These are phyloP conservation scores for Tetropium fuscum DNA, from an alignment of 2,888 invertebrate species.

Conservation along the genomic window DNA sequence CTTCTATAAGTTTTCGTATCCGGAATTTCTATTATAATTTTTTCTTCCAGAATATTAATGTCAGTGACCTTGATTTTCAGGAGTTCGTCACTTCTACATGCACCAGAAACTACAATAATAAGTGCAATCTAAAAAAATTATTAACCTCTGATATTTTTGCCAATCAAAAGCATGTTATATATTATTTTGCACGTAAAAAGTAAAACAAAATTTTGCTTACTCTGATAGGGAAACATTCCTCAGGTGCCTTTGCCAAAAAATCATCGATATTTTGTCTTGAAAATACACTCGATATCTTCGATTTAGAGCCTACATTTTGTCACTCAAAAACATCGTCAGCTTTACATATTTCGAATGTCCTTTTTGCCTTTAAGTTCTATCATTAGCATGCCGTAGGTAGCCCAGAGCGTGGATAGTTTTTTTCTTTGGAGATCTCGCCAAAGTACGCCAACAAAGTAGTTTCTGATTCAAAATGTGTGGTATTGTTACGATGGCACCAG, in stretches of 20 bases:
- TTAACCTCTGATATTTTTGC: conserved; percentile 1
- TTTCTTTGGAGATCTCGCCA: background rate
- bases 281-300: background rate
- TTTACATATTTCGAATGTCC: conserved; percentile 3
- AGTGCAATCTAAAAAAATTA: too few relatives aligned
- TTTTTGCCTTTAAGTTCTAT: conserved; percentile 2
- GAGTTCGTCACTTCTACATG: too few relatives aligned
- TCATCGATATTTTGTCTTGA: background rate
- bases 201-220: conserved; percentile 2
- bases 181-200: conserved; percentile 5
- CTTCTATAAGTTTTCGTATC: too few relatives aligned
- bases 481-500: too few relatives aligned
- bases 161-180: background rate
- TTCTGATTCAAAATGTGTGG: background rate
- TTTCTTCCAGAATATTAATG: too few relatives aligned
- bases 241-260: background rate
- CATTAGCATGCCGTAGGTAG: too few relatives aligned
- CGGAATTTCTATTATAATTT: too few relatives aligned
- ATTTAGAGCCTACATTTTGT: conserved; percentile 5
- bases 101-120: too few relatives aligned
- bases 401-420: background rate
- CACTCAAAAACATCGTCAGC: conserved; percentile 2
- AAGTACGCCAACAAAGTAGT: background rate
- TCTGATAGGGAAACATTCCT: conserved; percentile 3
- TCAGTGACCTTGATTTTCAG: too few relatives aligned